These are phyloP conservation scores for Nannoperca obscura DNA, from an alignment of 2,797 vertebrate genomes.

Conservation along the genomic window DNA sequence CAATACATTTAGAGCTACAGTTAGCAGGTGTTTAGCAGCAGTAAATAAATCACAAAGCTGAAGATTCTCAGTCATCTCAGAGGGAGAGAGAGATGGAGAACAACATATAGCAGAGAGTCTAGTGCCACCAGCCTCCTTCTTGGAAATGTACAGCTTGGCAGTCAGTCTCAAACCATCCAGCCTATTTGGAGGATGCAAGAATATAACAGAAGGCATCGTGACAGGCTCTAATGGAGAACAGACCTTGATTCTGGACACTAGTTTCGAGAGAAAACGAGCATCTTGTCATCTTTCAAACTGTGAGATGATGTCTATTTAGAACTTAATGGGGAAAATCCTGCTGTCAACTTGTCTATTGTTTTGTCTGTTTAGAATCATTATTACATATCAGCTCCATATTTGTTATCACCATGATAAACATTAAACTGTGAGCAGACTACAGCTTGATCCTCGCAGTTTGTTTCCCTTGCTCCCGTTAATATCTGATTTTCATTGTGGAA, in stretches of 20 bases:
- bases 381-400: not conserved
- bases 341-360: conserved; percentile 25
- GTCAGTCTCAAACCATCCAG: conserved; percentile 40
- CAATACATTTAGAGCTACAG: too few relatives aligned
- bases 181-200: conserved; percentile 40
- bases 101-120: conserved; percentile 49
- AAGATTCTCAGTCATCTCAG: conserved; percentile 42
- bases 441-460: not conserved
- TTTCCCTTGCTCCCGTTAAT: not conserved
- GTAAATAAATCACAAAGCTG: conserved; percentile 46
- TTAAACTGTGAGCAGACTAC: not conserved
- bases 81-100: conserved; percentile 19
- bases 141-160: conserved; percentile 62
- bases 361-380: conserved; percentile 12
- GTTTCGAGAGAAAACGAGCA: conserved; percentile 47
- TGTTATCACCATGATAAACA: not conserved
- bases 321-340: conserved; percentile 23
- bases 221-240: conserved; percentile 69
- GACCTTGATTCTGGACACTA: conserved; percentile 53
- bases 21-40: conserved; percentile 2
- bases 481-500: not conserved
- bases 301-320: conserved; percentile 49
- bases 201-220: conserved; percentile 58
- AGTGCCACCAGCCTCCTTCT: conserved; percentile 51
- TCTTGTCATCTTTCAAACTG: conserved; percentile 56